These are phyloP conservation scores for Parotocinclus haroldoi DNA, from an alignment of 2,797 vertebrate species.

Conservation along the genomic window DNA sequence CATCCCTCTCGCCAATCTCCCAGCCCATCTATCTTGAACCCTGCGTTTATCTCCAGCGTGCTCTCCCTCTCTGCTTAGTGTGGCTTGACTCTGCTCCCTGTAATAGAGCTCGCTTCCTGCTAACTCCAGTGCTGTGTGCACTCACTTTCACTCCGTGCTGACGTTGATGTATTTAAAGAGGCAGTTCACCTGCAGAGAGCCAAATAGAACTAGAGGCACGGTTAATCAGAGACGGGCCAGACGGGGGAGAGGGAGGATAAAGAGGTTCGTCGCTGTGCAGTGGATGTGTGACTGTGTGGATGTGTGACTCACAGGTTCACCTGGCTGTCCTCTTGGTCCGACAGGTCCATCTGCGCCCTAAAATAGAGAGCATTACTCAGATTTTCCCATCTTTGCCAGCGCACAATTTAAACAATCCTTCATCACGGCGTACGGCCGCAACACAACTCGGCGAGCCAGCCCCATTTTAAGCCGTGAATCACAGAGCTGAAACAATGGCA, in stretches of 20 bases:
- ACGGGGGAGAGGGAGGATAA: slow-evolving; percentile 19
- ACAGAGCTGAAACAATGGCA: slow-evolving; percentile 1
- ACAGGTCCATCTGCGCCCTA: slow-evolving; percentile 82
- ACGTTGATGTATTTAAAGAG: slow-evolving; percentile 63
- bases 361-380: slow-evolving; percentile 30
- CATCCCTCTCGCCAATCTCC: slow-evolving; percentile 38
- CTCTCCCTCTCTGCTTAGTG: not conserved
- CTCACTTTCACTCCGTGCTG: slow-evolving; percentile 41
- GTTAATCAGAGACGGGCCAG: slow-evolving; percentile 59
- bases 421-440: not conserved
- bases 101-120: slow-evolving; percentile 51
- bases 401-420: not conserved
- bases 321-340: slow-evolving; percentile 85
- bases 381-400: not conserved
- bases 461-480: not conserved
- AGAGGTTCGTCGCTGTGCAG: not conserved
- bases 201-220: slow-evolving; percentile 62
- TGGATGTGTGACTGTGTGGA: slow-evolving; percentile 6
- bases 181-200: slow-evolving; percentile 62
- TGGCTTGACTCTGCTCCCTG: slow-evolving; percentile 38
- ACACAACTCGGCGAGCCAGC: not conserved
- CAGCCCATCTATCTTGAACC: slow-evolving; percentile 56
- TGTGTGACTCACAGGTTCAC: slow-evolving; percentile 84
- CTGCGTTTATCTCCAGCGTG: slow-evolving; percentile 1
- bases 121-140: slow-evolving; percentile 41